A percentile compares a stretch with the other conserved stretches of the same genome.
Evolutionary conservation across 1,140 invertebrate genomes (phyloP).

Genomic region (Akabosia matsudoensis): DNA sequence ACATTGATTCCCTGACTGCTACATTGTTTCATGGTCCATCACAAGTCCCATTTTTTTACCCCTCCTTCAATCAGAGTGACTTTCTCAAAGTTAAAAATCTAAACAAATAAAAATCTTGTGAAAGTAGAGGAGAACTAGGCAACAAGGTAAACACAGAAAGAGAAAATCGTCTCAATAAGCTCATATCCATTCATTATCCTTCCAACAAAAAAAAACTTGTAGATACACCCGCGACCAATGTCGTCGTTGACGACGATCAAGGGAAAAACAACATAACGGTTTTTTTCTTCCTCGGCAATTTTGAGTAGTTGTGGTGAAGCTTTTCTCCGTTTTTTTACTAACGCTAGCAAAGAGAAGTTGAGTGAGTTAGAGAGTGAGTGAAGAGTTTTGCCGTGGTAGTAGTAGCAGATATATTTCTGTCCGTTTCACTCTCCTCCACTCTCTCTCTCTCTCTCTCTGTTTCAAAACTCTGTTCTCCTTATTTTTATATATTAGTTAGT

Average conservation of each 20-base stretch:
- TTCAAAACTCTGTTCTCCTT: background rate
- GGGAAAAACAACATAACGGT: background rate
- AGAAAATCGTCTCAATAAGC: too few relatives aligned
- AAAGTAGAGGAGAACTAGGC: background rate
- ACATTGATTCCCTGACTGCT: too few relatives aligned
- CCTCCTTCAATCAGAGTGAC: too few relatives aligned
- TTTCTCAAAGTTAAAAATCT: too few relatives aligned
- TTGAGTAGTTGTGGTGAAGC: background rate
- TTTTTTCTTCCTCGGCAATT: background rate
- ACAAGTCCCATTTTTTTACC: too few relatives aligned
- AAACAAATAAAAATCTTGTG: background rate
- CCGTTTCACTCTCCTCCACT: constrained; percentile 13
- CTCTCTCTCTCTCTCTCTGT: background rate
- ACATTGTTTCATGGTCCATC: too few relatives aligned
- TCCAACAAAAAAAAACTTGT: too few relatives aligned
- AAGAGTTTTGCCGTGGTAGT: constrained; percentile 10
- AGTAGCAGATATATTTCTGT: constrained; percentile 10
- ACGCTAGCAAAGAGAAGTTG: constrained; percentile 6
- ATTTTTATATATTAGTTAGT: constrained; percentile 11
- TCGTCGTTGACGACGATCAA: background rate
- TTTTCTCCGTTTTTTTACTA: background rate
- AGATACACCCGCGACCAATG: too few relatives aligned
- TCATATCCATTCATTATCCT: too few relatives aligned
- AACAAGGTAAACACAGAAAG: too few relatives aligned
- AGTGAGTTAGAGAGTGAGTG: constrained; percentile 16